Base-by-base conservation (phyloP, 2,888 invertebrate species). In the Chaetoderma sp. region DNA sequence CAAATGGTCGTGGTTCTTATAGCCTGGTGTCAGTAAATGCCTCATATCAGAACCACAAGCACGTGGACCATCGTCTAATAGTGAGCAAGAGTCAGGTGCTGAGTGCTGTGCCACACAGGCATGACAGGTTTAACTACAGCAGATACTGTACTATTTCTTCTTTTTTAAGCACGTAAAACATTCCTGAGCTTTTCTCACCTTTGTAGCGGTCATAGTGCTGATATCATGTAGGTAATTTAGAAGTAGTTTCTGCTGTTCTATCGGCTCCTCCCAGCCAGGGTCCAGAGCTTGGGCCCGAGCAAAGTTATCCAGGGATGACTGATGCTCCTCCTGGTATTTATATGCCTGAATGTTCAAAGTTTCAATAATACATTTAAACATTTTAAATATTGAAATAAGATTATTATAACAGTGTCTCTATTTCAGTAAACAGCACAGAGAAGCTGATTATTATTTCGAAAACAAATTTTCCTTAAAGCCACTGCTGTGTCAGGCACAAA, bases 261-360 rank as follows among this genome's bases (percentile, higher is more conserved):
- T 86, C 0, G 94, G 92, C 1, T 90, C 89, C 10, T 62, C 60
- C 94, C 94, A 95, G 0, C 89, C 88, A 0, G 94, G 94, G 85
- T 94, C 94, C 64, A 93, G 88, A 1, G 89, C 86, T 42, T 89
- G 89, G 0, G 94, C 92, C 75, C 89, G 88, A 57, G 89, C 87
- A 77, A 93, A 93, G 36, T 91, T 91, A 64, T 91, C 89, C 50
- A 94, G 83, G 0, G 94, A 93, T 76, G 89, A 87, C 65, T 89
- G 88, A 83, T 92, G 95, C 62, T 91, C 90, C 85, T 94, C 94
- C 79, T 93, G 92, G 82, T 93, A 94, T 83, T 92, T 92, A 57
- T 92, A 88, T 0, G 92, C 92, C 94, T 82, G 62, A 3, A 36
- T n/a, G n/a, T n/a, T n/a, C n/a, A n/a, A n/a, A n/a, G n/a, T n/a